A percentile compares a stretch with the other conserved stretches of the same genome.
These are phyloP conservation scores for Drosophila acutilabella DNA, from an alignment of 2,888 invertebrate species.

Conservation along the genomic window DNA sequence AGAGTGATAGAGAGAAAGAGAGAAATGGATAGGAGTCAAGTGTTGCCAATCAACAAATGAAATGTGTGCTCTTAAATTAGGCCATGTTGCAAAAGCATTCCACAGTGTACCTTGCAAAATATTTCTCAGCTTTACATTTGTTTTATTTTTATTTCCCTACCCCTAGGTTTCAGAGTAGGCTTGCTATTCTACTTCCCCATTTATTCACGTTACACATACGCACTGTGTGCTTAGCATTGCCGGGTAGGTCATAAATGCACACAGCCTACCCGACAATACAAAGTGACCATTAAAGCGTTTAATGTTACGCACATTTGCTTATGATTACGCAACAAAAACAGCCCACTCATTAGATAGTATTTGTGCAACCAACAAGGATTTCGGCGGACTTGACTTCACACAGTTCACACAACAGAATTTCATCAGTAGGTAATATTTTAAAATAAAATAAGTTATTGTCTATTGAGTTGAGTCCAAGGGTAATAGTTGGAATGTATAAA, in stretches of 20 bases:
- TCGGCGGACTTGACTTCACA: not conserved
- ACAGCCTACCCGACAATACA: no score
- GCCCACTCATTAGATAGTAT: slow-evolving; percentile 17
- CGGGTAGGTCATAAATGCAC: no score
- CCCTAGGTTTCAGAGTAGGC: no score
- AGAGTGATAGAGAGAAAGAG: not conserved
- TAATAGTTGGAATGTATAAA: no score
- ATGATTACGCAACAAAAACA: slow-evolving; percentile 29
- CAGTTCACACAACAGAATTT: not conserved
- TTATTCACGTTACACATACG: not conserved
- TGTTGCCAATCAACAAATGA: slow-evolving; percentile 31
- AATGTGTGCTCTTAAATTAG: slow-evolving; percentile 24
- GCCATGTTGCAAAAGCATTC: no score
- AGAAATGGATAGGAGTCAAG: slow-evolving; percentile 4
- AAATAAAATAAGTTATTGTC: no score
- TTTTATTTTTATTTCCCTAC: slow-evolving; percentile 10
- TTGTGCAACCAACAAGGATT: slow-evolving; percentile 7
- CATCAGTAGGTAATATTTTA: no score
- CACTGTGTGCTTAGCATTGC: no score
- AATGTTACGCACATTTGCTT: slow-evolving; percentile 27
- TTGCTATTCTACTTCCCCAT: slow-evolving; percentile 14
- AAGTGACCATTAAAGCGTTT: not conserved
- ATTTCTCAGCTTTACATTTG: slow-evolving; percentile 40
- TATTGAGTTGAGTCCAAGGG: no score
- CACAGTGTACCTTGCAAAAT: slow-evolving; percentile 6